Conservation (phyloP, 2,888 invertebrate genomes). For the Catocala nupta region DNA sequence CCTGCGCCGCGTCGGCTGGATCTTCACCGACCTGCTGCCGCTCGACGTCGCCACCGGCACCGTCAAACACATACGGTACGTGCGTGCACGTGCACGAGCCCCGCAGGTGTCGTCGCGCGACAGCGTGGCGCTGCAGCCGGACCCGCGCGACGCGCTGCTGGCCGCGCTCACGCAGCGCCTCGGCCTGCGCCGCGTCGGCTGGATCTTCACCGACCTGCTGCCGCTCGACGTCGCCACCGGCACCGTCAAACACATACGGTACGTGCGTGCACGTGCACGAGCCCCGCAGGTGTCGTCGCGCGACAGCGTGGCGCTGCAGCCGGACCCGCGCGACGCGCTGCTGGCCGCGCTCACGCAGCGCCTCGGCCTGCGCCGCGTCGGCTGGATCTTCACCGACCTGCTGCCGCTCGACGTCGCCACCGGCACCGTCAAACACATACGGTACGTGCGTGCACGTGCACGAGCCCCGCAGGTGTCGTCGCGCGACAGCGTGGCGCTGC, state of each 20-base stretch:
- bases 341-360: constrained; percentile 92
- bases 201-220: constrained; percentile 99
- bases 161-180: constrained; percentile 92
- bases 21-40: constrained; percentile 98
- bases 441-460: constrained; percentile 59
- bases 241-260: constrained; percentile 91
- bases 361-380: constrained; percentile 93
- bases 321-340: constrained; percentile 54
- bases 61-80: constrained; percentile 88
- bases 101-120: constrained; percentile 87
- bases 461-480: too few species aligned
- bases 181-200: constrained; percentile 94
- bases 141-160: constrained; percentile 79
- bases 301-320: constrained; percentile 87
- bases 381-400: constrained; percentile 99
- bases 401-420: too few species aligned
- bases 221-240: constrained; percentile 94
- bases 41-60: constrained; percentile 95
- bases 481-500: too few species aligned
- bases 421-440: constrained; percentile 93
- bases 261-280: constrained; percentile 89
- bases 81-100: constrained; percentile 92
- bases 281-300: constrained; percentile 89
- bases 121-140: constrained; percentile 78
- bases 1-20: constrained; percentile 96